Evolutionary conservation across 37 sponge, comb jelly and placozoan species (phyloP).

Genomic region (Aphrocallistes beatrix): DNA sequence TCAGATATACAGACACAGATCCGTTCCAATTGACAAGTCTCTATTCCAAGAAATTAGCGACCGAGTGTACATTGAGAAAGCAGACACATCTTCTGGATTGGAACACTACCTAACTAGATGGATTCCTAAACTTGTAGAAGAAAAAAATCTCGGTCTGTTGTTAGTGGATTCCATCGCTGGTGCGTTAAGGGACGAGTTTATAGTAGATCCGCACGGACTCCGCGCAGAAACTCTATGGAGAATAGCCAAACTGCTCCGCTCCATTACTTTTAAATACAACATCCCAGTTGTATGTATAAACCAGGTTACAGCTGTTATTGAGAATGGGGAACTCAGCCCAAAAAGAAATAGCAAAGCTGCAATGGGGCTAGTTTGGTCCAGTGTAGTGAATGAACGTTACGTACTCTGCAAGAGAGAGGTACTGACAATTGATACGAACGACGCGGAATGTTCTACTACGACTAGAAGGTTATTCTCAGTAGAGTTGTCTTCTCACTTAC

Average conservation of each 20-base stretch:
- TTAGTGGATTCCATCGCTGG: constrained; percentile 85
- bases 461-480: neutral
- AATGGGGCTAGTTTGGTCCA: neutral
- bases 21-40: constrained; percentile 6
- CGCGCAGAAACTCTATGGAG: neutral
- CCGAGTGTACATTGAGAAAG: constrained; percentile 23
- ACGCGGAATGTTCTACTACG: neutral
- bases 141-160: constrained; percentile 40
- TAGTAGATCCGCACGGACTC: constrained; percentile 10
- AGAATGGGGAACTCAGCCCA: neutral
- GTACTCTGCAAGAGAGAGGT: neutral
- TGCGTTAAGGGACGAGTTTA: constrained; percentile 63
- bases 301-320: constrained; percentile 47
- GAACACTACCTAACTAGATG: neutral
- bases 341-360: neutral
- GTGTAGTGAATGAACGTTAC: constrained; percentile 1
- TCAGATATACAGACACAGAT: constrained; percentile 1
- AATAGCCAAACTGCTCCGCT: constrained; percentile 43
- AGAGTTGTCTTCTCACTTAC: constrained; percentile 1
- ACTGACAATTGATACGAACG: neutral
- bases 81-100: constrained; percentile 6
- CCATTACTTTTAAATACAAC: constrained; percentile 31
- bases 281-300: constrained; percentile 67
- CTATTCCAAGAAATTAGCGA: constrained; percentile 22
- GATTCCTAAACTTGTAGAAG: constrained; percentile 24